phyloP scores from a whole-genome alignment of 2,888 invertebrate species.

The Schizaphis graminum region DNA sequence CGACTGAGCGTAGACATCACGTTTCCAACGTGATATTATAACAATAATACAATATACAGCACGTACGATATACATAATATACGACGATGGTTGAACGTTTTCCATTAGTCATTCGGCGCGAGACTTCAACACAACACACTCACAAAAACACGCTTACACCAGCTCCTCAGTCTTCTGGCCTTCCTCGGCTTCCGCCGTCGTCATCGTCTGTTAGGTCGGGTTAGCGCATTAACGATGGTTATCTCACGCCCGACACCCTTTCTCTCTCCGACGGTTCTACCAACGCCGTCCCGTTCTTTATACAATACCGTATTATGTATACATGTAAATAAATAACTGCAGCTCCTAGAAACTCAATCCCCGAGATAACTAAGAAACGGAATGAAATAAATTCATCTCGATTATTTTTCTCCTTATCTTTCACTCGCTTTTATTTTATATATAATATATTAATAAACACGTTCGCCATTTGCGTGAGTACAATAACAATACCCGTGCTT shows the following conservation, averaged over 20 bases:
- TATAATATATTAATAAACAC: not conserved
- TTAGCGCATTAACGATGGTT: slow-evolving; percentile 17
- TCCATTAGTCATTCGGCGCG: slow-evolving; percentile 51
- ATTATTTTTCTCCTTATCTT: slow-evolving; percentile 19
- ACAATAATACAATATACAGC: not conserved
- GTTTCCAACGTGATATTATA: slow-evolving; percentile 25
- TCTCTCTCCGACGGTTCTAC: not conserved
- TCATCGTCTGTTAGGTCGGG: not conserved
- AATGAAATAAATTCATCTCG: slow-evolving; percentile 40
- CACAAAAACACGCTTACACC: too few relatives aligned
- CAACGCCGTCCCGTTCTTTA: not conserved
- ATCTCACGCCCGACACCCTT: not conserved
- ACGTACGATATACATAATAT: slow-evolving; percentile 23
- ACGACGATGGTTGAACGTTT: slow-evolving; percentile 41
- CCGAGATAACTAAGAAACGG: not conserved
- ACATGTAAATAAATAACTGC: not conserved
- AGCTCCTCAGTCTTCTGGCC: not conserved
- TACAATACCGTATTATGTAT: not conserved
- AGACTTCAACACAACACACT: slow-evolving; percentile 6
- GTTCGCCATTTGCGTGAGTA: not conserved
- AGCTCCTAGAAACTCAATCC: not conserved
- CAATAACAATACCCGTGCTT: not conserved
- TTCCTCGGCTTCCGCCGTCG: not conserved
- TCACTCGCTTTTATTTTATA: not conserved
- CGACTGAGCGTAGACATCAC: not conserved